Base-by-base conservation (phyloP, 2,113 vertebrate species). In the Origma solitaria region DNA sequence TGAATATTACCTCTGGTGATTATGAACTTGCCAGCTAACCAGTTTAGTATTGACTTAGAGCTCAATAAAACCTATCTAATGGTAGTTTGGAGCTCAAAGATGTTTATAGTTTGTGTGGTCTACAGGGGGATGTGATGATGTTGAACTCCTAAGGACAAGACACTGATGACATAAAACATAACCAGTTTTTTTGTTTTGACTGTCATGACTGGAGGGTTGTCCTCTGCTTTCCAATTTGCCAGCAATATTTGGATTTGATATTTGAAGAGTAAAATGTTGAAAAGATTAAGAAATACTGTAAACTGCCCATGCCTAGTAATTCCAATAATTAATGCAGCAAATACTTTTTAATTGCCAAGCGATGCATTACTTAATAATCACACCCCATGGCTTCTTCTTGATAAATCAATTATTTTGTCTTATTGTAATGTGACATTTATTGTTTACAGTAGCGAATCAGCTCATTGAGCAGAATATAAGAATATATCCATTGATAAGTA, bases 11-110 rank as follows among this genome's bases (percentile, higher is more conserved):
- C 69, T 86, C 64, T 96, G 64, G 49, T 97, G 94, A 95, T 95
- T 94, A 96, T 90, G 91, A 96, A 95, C 86, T 96, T 90, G 76
- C 78, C 44, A 81, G 64, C 64, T 95, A 97, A 96, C 87, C 71
- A 38, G 87, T 47, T 96, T 94, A 97, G 64, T 93, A 96, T 95
- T 95, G 93, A 95, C 58, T 90, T 78, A 25, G 25, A 47, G 38
- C 42, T 94, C 93, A 90, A 88, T 96, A 95, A 88, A 86, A 93
- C 50, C 64, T 81, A 25, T 88, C 69, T 81, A 53, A 38, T 35
- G 88, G 35, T 56, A 75, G 61, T 93, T 86, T 54, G 80, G 85
- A 93, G 51, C 70, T 77, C 76, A 62, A 44, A 86, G 68, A 82
- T 17, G 3, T 88, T 84, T 92, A 91, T 82, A 77, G 70, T 87